Evolutionary conservation across 2,888 invertebrate species (phyloP), one percentile per base, ranked within the genome.

Genomic region (Xestobium rufovillosum): DNA sequence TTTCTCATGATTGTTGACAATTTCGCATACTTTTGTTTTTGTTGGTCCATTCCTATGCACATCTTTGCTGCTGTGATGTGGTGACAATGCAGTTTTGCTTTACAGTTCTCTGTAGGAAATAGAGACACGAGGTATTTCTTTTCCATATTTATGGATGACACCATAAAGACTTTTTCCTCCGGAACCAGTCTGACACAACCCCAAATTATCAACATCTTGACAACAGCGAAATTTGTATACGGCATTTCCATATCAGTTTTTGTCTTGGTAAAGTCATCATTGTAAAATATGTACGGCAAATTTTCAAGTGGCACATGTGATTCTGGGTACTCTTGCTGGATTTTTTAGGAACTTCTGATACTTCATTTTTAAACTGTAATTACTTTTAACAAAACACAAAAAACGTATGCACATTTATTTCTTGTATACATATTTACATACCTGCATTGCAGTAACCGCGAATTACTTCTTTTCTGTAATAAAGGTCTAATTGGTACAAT

Each of bases 51-150:
- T 2, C 36, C 36, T 3, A 36, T 31, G 8, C 31, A 29, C 10
- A 36, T n/a, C 19, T 34, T 34, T n/a, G 36, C 36, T 3, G 36
- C 36, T 12, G 10, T 13, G 14, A 36, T 32, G 10, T 36, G 32
- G 12, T 36, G 36, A 23, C 32, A 36, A n/a, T n/a, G 9, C 13
- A 10, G 11, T 34, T 34, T 34, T 6, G 26, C 31, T 26, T 13
- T 14, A 27, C 32, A 34, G 8, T 16, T 23, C 26, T 34, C 33
- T 26, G 11, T 37, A n/a, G 37, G 37, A 26, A 14, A 26, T 13
- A 37, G n/a, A 14, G 26, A 32, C 2, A 33, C 37, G 3, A 33
- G 9, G 25, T 26, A 36, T n/a, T n/a, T n/a, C n/a, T n/a, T n/a
- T n/a, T n/a, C n/a, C n/a, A n/a, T n/a, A n/a, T n/a, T n/a, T n/a